phyloP scores from a whole-genome alignment of 35 echinoderm and acorn worm genomes.

The Chiridota heheva region DNA sequence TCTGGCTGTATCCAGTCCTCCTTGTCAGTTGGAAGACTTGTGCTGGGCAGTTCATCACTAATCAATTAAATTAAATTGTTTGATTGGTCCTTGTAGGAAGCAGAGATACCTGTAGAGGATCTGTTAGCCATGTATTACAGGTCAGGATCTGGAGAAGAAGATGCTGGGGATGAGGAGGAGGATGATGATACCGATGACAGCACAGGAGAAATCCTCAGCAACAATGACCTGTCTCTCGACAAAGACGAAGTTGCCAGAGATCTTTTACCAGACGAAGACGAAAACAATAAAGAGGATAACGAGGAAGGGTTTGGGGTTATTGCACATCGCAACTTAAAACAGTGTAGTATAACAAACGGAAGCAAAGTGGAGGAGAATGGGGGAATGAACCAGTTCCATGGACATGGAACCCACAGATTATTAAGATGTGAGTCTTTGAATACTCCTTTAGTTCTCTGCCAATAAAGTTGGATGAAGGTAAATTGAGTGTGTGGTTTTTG shows the following conservation, averaged over 20 bases:
- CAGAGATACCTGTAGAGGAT: conserved; percentile 89
- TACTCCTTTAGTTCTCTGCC: background rate
- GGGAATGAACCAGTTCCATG: conserved; percentile 39
- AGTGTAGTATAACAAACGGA: no score
- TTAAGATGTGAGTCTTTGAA: conserved; percentile 81
- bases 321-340: no score
- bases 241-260: conserved; percentile 84
- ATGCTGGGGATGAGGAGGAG: conserved; percentile 43
- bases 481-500: no score
- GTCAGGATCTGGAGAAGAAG: background rate
- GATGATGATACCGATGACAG: conserved; percentile 64
- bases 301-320: conserved; percentile 46
- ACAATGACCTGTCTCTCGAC: conserved; percentile 74
- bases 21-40: no score
- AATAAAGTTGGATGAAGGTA: no score
- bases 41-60: no score
- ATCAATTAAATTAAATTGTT: no score
- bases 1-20: no score
- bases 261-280: conserved; percentile 61
- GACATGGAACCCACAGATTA: conserved; percentile 63
- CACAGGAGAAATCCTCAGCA: conserved; percentile 78
- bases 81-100: no score
- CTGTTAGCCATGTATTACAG: conserved; percentile 85
- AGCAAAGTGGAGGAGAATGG: conserved; percentile 30
- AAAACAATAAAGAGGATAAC: conserved; percentile 40